Base-by-base conservation (phyloP, 2,797 vertebrate genomes). In the Ctenochaetus hawaiiensis region DNA sequence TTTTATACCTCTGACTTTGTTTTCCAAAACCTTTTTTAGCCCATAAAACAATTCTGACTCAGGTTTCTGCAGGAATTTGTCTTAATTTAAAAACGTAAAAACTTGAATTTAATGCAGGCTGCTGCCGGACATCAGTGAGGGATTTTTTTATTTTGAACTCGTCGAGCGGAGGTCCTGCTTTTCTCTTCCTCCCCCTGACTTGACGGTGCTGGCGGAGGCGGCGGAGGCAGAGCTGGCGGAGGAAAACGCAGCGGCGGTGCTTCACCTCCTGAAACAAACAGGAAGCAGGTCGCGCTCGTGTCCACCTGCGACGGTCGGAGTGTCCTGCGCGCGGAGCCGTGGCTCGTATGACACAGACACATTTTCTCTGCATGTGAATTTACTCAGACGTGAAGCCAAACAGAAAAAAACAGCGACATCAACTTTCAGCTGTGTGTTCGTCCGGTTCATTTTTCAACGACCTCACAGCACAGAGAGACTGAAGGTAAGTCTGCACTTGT, bases 211-310 rank as follows among this genome's bases (percentile, higher is more conserved):
- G 77, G 67, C 54, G 69, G 72, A 43, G 65, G 49, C 22, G 49
- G 64, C 6, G 59, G 56, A 68, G 78, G 44, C 53, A 61, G 67
- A 59, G 72, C 73, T 37, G 80, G 85, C 67, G 53, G 65, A 90
- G 80, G 73, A 73, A 22, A 74, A 84, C n/a, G 44, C 54, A 22
- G 72, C 9, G 52, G 61, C 6, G 45, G 75, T 11, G 52, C 17
- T 81, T 91, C 78, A 86, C 84, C 88, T 91, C 66, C 59, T 75
- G 81, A 75, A 78, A 80, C 84, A 89, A 93, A 93, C 91, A 94
- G 94, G 93, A 95, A 95, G 91, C 81, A 9, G 20, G 11, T 6
- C 17, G 78, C 23, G 47, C 76, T 74, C 53, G 76, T 67, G 83
- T 80, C 80, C 82, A 93, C 92, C 92, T 94, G 91, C 60, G 81